Conservation (phyloP, 2,797 vertebrate genomes). For the Lagothrix lagotricha region DNA sequence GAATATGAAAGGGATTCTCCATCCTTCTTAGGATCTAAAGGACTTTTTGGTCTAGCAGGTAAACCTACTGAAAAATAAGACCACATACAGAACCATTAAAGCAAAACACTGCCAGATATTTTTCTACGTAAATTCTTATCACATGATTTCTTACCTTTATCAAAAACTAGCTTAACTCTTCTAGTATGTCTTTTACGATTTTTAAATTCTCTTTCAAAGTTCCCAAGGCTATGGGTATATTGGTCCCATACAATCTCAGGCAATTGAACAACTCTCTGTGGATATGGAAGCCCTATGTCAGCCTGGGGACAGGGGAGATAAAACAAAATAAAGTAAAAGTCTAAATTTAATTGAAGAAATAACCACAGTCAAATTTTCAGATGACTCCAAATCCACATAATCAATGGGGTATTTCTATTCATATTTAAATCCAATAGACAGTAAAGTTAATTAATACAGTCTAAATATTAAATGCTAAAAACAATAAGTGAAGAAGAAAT, state of each 20-base stretch:
- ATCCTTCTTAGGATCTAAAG: constrained; percentile 94
- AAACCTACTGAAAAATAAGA: constrained; percentile 88
- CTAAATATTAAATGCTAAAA: constrained; percentile 35
- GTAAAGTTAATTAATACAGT: not conserved
- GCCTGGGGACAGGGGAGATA: constrained; percentile 84
- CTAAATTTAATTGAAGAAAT: constrained; percentile 50
- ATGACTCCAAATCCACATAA: constrained; percentile 31
- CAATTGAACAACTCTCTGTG: constrained; percentile 97
- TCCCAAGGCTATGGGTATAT: constrained; percentile 96
- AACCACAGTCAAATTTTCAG: constrained; percentile 9
- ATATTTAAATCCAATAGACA: not conserved
- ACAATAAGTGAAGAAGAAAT: not conserved
- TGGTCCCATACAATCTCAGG: constrained; percentile 98
- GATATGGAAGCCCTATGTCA: constrained; percentile 94
- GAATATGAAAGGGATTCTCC: constrained; percentile 93
- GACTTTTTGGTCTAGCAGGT: constrained; percentile 96
- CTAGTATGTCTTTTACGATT: constrained; percentile 97
- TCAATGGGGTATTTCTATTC: not conserved
- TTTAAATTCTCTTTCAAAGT: constrained; percentile 97
- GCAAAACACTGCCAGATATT: not conserved
- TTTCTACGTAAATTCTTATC: not conserved
- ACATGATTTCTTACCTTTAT: constrained; percentile 91
- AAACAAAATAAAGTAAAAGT: constrained; percentile 34
- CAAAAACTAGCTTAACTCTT: constrained; percentile 95
- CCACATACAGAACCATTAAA: constrained; percentile 59